Evolutionary conservation across 2,888 invertebrate species (phyloP).

Genomic region (Synanthedon andrenaeformis): DNA sequence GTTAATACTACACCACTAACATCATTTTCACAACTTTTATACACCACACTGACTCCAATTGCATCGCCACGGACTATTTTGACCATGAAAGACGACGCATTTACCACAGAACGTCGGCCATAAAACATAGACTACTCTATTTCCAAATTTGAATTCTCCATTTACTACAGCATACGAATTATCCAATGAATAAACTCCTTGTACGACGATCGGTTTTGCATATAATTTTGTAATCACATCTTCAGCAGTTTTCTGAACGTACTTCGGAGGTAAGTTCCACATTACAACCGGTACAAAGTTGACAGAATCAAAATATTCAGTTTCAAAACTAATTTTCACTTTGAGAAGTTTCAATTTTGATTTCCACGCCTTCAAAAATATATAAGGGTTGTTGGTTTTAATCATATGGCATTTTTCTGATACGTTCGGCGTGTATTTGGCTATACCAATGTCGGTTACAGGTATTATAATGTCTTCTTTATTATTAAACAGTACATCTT

Average conservation of each 20-base stretch:
- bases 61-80: background rate
- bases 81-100: background rate
- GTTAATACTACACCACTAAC: too few species aligned
- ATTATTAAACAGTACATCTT: background rate
- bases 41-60: background rate
- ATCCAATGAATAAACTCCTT: background rate
- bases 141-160: background rate
- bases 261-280: background rate
- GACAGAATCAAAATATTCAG: background rate
- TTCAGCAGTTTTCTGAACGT: background rate
- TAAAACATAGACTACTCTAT: conserved; percentile 5
- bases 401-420: conserved; percentile 1
- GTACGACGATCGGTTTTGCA: background rate
- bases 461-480: background rate
- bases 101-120: conserved; percentile 10
- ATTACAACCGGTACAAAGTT: background rate
- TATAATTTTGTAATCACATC: background rate
- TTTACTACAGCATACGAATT: conserved; percentile 3
- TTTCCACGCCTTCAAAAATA: conserved; percentile 8
- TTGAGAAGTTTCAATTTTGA: conserved; percentile 5
- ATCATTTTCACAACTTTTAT: background rate
- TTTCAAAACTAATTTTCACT: conserved; percentile 7
- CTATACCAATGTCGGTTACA: conserved; percentile 7
- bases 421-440: conserved; percentile 2
- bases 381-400: conserved; percentile 7